Conservation (phyloP, 2,888 invertebrate species). For the Lycia hirtaria region DNA sequence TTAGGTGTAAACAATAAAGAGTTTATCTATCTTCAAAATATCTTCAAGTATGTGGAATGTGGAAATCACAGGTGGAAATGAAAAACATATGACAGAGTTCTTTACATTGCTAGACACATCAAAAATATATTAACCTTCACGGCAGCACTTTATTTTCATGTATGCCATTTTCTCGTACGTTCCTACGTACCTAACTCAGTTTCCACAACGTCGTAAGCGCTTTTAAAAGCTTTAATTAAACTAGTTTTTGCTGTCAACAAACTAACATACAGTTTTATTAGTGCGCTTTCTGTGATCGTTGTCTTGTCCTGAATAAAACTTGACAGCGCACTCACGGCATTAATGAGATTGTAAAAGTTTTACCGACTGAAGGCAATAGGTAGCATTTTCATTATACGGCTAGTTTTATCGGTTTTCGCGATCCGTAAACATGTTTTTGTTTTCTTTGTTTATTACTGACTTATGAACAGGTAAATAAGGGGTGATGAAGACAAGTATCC, state of each 20-base stretch:
- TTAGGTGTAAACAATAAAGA: too few species aligned
- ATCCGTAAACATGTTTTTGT: slow-evolving; percentile 35
- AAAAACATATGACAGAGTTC: too few species aligned
- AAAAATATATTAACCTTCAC: too few species aligned
- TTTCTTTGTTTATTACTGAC: slow-evolving; percentile 18
- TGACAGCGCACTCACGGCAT: slow-evolving; percentile 60
- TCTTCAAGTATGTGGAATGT: too few species aligned
- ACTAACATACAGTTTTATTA: slow-evolving; percentile 19
- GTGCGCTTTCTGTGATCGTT: slow-evolving; percentile 48
- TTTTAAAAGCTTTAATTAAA: slow-evolving; percentile 2
- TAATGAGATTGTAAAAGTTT: slow-evolving; percentile 77
- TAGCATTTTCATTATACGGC: slow-evolving; percentile 47
- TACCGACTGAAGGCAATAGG: slow-evolving; percentile 45
- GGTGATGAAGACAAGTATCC: neutral
- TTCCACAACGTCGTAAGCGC: neutral
- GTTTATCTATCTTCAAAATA: too few species aligned
- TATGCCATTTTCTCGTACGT: neutral
- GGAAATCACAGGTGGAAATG: too few species aligned
- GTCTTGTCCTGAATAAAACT: slow-evolving; percentile 53
- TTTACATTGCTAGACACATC: too few species aligned
- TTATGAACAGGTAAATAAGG: neutral
- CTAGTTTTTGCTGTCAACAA: slow-evolving; percentile 19
- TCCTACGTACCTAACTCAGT: neutral
- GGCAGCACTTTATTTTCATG: neutral
- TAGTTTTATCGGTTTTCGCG: slow-evolving; percentile 48